phyloP scores from a whole-genome alignment of 2,888 invertebrate genomes.

The Agrotis exclamationis region DNA sequence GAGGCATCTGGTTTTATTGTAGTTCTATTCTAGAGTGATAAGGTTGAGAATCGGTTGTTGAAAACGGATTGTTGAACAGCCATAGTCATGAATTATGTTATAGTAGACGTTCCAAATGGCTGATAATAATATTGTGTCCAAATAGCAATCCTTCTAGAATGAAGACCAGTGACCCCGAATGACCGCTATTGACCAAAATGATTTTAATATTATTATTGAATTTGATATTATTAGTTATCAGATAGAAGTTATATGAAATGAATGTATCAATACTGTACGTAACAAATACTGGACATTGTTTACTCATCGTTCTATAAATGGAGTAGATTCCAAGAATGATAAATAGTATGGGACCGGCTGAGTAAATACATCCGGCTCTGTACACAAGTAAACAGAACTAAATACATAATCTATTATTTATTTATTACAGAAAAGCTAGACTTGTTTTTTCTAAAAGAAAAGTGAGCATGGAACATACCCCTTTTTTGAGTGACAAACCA shows the following conservation, averaged over 20 bases:
- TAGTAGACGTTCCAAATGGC: slow-evolving; percentile 28
- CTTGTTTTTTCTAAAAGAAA: too few relatives aligned
- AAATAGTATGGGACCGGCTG: neutral
- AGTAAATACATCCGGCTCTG: neutral
- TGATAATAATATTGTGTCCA: slow-evolving; percentile 39
- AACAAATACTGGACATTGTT: slow-evolving; percentile 27
- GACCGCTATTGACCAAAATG: slow-evolving; percentile 19
- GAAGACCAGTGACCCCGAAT: slow-evolving; percentile 9
- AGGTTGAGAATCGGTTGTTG: slow-evolving; percentile 23
- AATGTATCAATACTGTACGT: slow-evolving; percentile 5
- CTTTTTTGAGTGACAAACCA: too few relatives aligned
- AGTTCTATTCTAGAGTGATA: slow-evolving; percentile 33
- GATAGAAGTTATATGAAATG: neutral
- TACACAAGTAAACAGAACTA: neutral
- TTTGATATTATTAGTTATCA: slow-evolving; percentile 19
- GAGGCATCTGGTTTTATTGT: slow-evolving; percentile 43
- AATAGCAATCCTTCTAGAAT: slow-evolving; percentile 17
- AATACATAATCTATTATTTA: too few relatives aligned
- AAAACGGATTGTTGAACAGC: slow-evolving; percentile 4
- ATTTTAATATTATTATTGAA: slow-evolving; percentile 25
- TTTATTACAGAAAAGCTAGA: too few relatives aligned
- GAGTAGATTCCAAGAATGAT: neutral
- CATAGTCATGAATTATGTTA: slow-evolving; percentile 33
- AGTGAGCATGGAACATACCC: too few relatives aligned
- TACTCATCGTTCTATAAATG: slow-evolving; percentile 5